Percentiles rank a stretch among this genome's conserved stretches.
Evolutionary conservation across 1,140 invertebrate species (phyloP).

Genomic region (Frieseomelitta varia): DNA sequence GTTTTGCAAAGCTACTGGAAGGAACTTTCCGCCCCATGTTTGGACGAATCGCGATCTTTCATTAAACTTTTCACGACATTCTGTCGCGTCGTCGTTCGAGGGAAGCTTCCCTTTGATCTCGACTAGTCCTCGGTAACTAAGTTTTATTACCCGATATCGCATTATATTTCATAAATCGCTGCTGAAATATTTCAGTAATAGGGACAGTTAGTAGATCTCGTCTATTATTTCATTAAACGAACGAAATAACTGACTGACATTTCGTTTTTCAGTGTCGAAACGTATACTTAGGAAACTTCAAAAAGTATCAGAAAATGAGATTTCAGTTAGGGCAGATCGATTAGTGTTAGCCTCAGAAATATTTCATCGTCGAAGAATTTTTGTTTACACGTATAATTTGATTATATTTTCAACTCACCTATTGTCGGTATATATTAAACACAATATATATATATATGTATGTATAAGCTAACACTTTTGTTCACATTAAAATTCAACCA

Average conservation of each 20-base stretch:
- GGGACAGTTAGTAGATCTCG: not conserved
- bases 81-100: not conserved
- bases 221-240: not conserved
- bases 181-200: not conserved
- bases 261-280: not conserved
- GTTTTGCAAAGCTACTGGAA: not conserved
- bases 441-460: not conserved
- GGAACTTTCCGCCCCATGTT: slow-evolving; percentile 2
- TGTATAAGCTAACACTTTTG: accelerated
- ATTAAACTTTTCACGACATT: slow-evolving; percentile 30
- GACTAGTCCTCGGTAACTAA: slow-evolving; percentile 1
- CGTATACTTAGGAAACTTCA: too few species aligned
- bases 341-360: not conserved
- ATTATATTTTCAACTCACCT: too few species aligned
- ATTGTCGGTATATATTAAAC: not conserved
- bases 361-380: not conserved
- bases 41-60: slow-evolving; percentile 25
- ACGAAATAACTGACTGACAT: not conserved
- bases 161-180: slow-evolving; percentile 9
- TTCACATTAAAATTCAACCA: not conserved
- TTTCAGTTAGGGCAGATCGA: not conserved
- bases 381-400: too few species aligned
- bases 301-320: not conserved
- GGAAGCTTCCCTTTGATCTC: slow-evolving; percentile 8
- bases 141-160: slow-evolving; percentile 1